Evolutionary conservation across 2,113 vertebrate genomes (phyloP), one percentile per base, ranked within the genome.

Genomic region (Synchiropus splendidus): DNA sequence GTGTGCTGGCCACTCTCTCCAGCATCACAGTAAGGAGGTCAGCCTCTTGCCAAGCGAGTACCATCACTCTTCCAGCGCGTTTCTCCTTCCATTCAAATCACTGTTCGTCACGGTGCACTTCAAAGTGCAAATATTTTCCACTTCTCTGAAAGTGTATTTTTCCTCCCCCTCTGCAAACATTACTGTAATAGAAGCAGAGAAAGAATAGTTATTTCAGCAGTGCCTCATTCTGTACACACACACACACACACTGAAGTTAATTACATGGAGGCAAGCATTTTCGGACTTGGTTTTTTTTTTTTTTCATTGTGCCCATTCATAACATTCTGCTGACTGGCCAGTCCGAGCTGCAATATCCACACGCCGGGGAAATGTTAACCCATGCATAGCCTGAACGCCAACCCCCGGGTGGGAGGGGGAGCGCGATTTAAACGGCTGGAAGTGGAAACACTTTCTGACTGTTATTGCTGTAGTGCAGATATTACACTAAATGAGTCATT

Each of bases 181-280:
- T 57, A 61, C 58, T 33, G 51, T 74, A 77, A 76, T 78, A 72
- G 72, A 75, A 78, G 77, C 64, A 66, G 73, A 62, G 70, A 81
- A 70, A 59, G 52, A 58, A 32, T 50, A 72, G 80, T 74, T 75
- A 71, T 80, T 77, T 67, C 73, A 63, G 64, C 64, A 54, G 61
- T 48, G 50, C 65, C 66, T 69, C 61, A 50, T 72, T 78, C 58
- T 72, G 66, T 71, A 77, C 77, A 82, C 70, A 70, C 42, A 67
- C 51, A 35, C 13, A 30, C 21, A 67, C 51, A 35, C 13, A 30
- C 21, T 63, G 31, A 60, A 79, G 72, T 76, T 84, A 81, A 84
- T 86, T 80, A 84, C 72, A 79, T 70, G 76, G 74, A 81, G 78
- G 72, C 73, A 70, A 75, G 72, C 75, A 75, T 74, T 82, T 83